These are phyloP conservation scores for Teinopalpus imperialis DNA, from an alignment of 2,888 invertebrate species.

Conservation along the genomic window DNA sequence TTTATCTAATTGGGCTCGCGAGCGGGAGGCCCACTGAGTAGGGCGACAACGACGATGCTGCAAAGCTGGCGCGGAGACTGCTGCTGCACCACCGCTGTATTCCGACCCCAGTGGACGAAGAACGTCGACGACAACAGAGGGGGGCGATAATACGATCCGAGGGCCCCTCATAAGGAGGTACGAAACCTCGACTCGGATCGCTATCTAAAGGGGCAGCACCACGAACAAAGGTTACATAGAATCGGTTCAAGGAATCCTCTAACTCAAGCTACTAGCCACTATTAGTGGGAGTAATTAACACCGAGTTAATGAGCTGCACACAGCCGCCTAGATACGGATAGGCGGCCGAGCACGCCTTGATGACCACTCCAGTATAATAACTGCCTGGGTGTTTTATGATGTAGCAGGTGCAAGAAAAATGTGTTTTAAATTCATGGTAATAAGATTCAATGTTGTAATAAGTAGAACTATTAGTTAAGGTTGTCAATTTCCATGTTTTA, in stretches of 20 bases:
- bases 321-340: conserved; percentile 47
- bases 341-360: conserved; percentile 32
- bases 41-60: too few species aligned
- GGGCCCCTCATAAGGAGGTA: too few species aligned
- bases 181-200: too few species aligned
- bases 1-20: too few species aligned
- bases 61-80: too few species aligned
- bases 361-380: conserved; percentile 52
- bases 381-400: conserved; percentile 51
- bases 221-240: conserved; percentile 36
- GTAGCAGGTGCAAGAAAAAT: conserved; percentile 40
- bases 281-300: conserved; percentile 50
- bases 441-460: neutral
- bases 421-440: neutral
- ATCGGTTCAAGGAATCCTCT: conserved; percentile 72
- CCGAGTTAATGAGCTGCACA: conserved; percentile 21
- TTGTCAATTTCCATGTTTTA: neutral
- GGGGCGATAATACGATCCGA: too few species aligned
- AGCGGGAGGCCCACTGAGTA: too few species aligned
- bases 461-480: neutral
- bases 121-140: too few species aligned
- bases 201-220: too few species aligned
- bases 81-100: too few species aligned
- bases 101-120: too few species aligned
- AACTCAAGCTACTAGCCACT: conserved; percentile 58